Conservation (phyloP, 2,888 invertebrate species). For the Nineta flava region DNA sequence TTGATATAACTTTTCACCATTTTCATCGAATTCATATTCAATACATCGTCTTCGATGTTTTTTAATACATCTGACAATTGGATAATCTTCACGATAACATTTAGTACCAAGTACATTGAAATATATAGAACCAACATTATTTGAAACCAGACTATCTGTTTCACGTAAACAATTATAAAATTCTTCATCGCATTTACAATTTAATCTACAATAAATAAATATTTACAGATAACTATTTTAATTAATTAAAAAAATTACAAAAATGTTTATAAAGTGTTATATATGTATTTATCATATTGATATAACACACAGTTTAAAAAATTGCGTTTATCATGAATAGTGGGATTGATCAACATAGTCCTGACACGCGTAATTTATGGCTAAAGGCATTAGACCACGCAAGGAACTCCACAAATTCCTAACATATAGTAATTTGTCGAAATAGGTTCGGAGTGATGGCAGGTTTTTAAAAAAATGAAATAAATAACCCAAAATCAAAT, state of each 20-base stretch:
- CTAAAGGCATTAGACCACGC: too few relatives aligned
- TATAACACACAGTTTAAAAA: too few relatives aligned
- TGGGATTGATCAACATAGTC: too few relatives aligned
- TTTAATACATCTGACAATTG: slow-evolving; percentile 32
- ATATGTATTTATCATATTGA: too few relatives aligned
- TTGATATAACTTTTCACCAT: slow-evolving; percentile 27
- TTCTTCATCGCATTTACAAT: slow-evolving; percentile 36
- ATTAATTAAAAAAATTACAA: background rate
- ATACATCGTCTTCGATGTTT: slow-evolving; percentile 32
- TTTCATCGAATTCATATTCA: slow-evolving; percentile 29
- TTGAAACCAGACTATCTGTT: slow-evolving; percentile 24
- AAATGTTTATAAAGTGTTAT: background rate
- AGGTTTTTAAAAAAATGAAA: too few relatives aligned
- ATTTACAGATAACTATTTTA: background rate
- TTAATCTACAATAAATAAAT: too few relatives aligned
- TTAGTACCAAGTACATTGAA: slow-evolving; percentile 38
- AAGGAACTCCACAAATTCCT: too few relatives aligned
- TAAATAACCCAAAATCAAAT: too few relatives aligned
- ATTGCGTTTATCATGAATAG: too few relatives aligned
- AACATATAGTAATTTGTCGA: too few relatives aligned
- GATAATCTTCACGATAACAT: slow-evolving; percentile 43
- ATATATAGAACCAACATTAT: slow-evolving; percentile 34
- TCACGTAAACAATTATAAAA: slow-evolving; percentile 33
- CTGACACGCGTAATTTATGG: too few relatives aligned
- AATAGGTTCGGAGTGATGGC: too few relatives aligned